Percentiles rank a stretch among this genome's conserved stretches.
Evolutionary conservation across 2,797 vertebrate species (phyloP).

Genomic region (Hylomyscus alleni): DNA sequence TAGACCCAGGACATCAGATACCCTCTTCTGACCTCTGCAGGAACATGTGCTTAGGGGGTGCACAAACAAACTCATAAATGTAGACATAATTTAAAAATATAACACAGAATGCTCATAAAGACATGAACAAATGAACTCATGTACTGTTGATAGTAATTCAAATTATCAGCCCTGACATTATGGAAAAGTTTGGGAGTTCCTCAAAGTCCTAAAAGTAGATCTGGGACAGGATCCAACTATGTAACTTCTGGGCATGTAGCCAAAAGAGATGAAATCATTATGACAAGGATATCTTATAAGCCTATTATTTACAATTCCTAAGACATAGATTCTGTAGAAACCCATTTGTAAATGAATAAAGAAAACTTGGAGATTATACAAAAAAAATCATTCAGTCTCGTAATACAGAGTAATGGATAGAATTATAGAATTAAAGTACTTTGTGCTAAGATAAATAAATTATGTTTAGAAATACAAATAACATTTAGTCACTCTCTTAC

Average conservation of each 20-base stretch:
- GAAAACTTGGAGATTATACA: not conserved
- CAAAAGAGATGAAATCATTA: conserved; percentile 9
- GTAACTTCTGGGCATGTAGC: not conserved
- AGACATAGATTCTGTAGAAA: not conserved
- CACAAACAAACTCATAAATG: not conserved
- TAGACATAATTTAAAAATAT: not conserved
- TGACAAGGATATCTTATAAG: not conserved
- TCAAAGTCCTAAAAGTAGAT: not conserved
- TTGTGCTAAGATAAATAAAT: not conserved
- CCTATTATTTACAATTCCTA: not conserved
- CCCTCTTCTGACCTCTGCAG: not conserved
- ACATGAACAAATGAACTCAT: not conserved
- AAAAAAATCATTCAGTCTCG: not conserved
- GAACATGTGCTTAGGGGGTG: not conserved
- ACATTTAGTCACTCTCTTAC: too few species aligned
- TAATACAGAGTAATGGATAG: not conserved
- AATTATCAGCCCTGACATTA: not conserved
- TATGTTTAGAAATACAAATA: not conserved
- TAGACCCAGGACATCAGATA: not conserved
- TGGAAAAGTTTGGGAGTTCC: not conserved
- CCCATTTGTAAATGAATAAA: not conserved
- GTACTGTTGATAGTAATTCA: not conserved
- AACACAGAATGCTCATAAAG: not conserved
- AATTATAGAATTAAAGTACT: not conserved
- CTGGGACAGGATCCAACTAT: not conserved